Conservation (phyloP, 64 coral and sea anemone species). For the Acropora tenuis region DNA sequence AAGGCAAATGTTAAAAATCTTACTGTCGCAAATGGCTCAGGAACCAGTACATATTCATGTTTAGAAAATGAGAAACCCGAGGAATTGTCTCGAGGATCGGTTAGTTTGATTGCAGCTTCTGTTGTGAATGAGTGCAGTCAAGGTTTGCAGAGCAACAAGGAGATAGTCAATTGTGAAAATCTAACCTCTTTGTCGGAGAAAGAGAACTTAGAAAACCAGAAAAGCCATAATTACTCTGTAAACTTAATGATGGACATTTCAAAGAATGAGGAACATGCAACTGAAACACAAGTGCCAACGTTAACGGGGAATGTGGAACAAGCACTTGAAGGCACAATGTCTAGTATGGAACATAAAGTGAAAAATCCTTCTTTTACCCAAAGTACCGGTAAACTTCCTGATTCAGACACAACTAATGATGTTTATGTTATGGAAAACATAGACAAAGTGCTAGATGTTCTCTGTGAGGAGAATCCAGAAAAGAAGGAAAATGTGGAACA, state of each 20-base stretch:
- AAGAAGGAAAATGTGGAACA: background rate
- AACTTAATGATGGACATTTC: background rate
- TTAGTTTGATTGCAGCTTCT: too few species aligned
- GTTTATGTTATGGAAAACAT: constrained; percentile 5
- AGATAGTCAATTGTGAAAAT: background rate
- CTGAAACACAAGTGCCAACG: too few species aligned
- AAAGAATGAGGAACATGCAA: background rate
- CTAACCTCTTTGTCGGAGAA: background rate
- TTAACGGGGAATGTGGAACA: background rate
- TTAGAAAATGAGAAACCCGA: too few species aligned
- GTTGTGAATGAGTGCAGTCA: background rate
- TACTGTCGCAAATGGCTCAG: background rate
- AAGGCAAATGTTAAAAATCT: background rate
- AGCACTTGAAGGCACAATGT: background rate
- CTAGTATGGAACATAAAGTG: background rate
- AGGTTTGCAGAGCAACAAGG: constrained; percentile 8
- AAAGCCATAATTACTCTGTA: background rate
- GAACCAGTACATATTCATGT: background rate
- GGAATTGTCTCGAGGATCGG: too few species aligned
- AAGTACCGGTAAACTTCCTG: background rate
- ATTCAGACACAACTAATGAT: background rate
- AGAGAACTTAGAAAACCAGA: background rate
- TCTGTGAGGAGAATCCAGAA: background rate
- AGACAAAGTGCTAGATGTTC: background rate
- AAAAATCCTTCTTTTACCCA: background rate